Evolutionary conservation across 23 tunicate species (phyloP).

Genomic region (Halocynthia roretzi): DNA sequence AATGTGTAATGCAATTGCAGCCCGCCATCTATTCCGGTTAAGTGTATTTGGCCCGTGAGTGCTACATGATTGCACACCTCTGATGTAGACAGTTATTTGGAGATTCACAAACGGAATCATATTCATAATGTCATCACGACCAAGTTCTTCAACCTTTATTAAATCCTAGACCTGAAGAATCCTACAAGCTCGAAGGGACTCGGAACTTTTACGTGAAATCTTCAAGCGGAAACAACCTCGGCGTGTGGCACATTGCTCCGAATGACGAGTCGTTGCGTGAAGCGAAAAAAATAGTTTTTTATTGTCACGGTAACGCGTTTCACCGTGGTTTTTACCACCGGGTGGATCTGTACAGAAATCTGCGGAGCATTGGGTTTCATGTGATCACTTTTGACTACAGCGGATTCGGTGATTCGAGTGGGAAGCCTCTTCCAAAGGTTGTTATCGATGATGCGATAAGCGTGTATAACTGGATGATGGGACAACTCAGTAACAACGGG

Average conservation of each 20-base stretch:
- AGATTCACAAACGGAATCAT: too few species aligned
- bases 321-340: conserved; percentile 75
- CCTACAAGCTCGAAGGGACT: background rate
- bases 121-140: too few species aligned
- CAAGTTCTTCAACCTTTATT: too few species aligned
- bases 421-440: conserved; percentile 28
- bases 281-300: conserved; percentile 50
- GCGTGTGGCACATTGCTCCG: conserved; percentile 71
- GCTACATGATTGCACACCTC: too few species aligned
- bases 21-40: too few species aligned
- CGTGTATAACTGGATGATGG: conserved; percentile 47
- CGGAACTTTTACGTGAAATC: background rate
- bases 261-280: background rate
- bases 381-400: conserved; percentile 85
- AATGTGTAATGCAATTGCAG: too few species aligned
- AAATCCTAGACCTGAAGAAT: background rate
- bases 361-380: conserved; percentile 35
- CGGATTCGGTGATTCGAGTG: conserved; percentile 88
- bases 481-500: conserved; percentile 15
- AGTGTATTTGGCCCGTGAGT: too few species aligned
- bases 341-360: conserved; percentile 10
- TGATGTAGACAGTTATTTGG: too few species aligned
- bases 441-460: conserved; percentile 44
- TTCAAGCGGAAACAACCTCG: conserved; percentile 25
- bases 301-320: conserved; percentile 88